These are phyloP conservation scores for Lagocephalus sceleratus DNA, from an alignment of 2,797 vertebrate genomes.

Conservation along the genomic window DNA sequence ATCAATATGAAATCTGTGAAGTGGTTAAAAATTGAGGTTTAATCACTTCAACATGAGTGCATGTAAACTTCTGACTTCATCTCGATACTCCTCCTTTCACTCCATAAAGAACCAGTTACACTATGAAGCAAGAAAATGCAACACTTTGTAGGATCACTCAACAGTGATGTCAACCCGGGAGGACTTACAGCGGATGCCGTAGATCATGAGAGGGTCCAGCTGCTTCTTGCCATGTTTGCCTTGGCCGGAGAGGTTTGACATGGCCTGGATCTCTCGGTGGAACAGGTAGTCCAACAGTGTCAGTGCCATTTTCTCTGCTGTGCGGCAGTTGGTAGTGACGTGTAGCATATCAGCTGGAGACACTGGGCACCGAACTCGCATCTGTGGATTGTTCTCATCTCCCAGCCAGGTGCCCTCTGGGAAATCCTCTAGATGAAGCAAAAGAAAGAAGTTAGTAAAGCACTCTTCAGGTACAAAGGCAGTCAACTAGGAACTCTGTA, in stretches of 20 bases:
- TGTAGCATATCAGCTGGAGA: conserved; percentile 94
- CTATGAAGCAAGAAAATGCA: conserved; percentile 1
- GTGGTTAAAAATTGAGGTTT: too few species aligned
- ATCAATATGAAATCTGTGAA: too few species aligned
- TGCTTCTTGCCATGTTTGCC: conserved; percentile 98
- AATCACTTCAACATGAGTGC: too few species aligned
- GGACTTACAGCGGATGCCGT: conserved; percentile 95
- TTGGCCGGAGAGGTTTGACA: conserved; percentile 97
- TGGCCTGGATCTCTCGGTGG: conserved; percentile 94
- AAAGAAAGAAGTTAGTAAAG: conserved; percentile 7
- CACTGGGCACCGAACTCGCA: conserved; percentile 92
- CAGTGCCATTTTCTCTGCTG: conserved; percentile 96
- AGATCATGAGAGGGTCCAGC: conserved; percentile 97
- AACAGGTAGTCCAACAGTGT: conserved; percentile 96
- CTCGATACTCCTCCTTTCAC: too few species aligned
- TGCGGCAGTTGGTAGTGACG: conserved; percentile 95
- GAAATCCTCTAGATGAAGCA: conserved; percentile 84
- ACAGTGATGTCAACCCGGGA: conserved; percentile 1
- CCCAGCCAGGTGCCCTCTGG: conserved; percentile 94
- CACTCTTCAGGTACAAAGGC: conserved; percentile 1
- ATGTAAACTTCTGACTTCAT: too few species aligned
- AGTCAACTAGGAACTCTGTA: not conserved
- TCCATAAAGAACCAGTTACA: too few species aligned
- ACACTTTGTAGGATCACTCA: conserved; percentile 1
- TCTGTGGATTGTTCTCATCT: conserved; percentile 93